Base-by-base conservation (phyloP, 2,888 invertebrate genomes). In the Trypoxylon attenuatum region DNA sequence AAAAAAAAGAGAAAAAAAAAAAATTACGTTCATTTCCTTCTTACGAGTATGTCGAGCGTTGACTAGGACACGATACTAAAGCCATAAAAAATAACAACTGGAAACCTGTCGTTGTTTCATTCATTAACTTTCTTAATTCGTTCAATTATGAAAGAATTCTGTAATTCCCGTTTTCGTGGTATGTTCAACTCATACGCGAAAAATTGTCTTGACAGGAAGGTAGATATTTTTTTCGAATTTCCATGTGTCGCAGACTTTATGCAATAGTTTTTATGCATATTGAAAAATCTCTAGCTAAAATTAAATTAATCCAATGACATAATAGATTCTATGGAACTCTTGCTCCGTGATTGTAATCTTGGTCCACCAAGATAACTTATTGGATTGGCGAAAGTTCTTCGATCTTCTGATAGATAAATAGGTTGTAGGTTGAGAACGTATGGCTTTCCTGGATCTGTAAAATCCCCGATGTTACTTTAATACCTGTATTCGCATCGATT, bases 331-430 rank as follows among this genome's bases (percentile, higher is more conserved):
- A 91, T 88, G 82, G 92, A 92, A 76, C 89, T 89, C 79, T 90
- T 88, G 78, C 88, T 89, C 42, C 84, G 86, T 42, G 88, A 52
- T n/a, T 78, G 81, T 52, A 92, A 82, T 71, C 89, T 87, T 10
- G 92, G 91, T 56, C 92, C 92, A 64, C 92, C 92, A 76, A 93
- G 87, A 85, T 93, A 93, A 85, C 92, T 92, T 78, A 93, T 88
- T 43, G 93, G 93, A 88, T 92, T 92, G 63, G 88, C 89, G 83
- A 90, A 92, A 70, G 88, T 89, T 70, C 91, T 87, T 57, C 87
- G 89, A 59, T 88, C 85, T 50, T 90, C 89, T 62, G 89, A 88
- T 33, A 92, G 84, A 71, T 78, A 91, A 54, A 90, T 86, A 25
- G 92, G 91, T n/a, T 77, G 76, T 41, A 82, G 63, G 39, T 59